Base-by-base conservation (phyloP, 2,888 invertebrate species). In the Sesia bembeciformis region DNA sequence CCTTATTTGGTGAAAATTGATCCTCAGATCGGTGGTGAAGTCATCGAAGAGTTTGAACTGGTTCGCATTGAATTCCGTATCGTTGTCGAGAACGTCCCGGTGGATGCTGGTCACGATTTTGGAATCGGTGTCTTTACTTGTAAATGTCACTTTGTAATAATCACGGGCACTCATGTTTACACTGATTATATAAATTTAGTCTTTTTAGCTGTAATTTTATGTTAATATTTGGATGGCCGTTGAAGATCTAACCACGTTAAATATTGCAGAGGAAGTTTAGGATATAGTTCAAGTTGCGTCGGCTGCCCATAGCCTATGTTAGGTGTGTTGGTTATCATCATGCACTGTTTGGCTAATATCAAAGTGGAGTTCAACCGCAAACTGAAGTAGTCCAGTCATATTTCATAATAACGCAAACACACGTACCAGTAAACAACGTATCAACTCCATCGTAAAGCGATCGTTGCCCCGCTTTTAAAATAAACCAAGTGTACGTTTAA, bases 21-120 rank as follows among this genome's bases (percentile, higher is more conserved):
- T 81, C 53, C 86, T 76, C 23, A 87, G 73, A 59, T 87, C 88
- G 42, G 84, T 81, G 0, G 87, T 81, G 75, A 89, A 89, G 69
- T 89, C 89, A 62, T 89, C 89, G 74, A 78, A 89, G 43, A 89
- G 68, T 68, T 85, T 89, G 76, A 84, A 89, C 68, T 85, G 84
- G 70, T 89, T 89, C 46, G 89, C 89, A 67, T 89, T 89, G 72
- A 87, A 84, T 60, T 87, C 89, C 1, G 86, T 84, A 40, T 84
- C 89, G 66, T 87, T 89, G 70, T 89, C 89, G 57, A 89, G 74
- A 4, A 80, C 65, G 55, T 84, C 84, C 40, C 61, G 67, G 57
- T 71, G 76, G 63, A 76, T 73, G 54, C 73, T 68, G 6, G 66
- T 68, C 50, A 68, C 62, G 42, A 65, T 67, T 52, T 76, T 69